A percentile compares a stretch with the other conserved stretches of the same genome.
Evolutionary conservation across 2,113 vertebrate genomes (phyloP).

Genomic region (Apus apus): DNA sequence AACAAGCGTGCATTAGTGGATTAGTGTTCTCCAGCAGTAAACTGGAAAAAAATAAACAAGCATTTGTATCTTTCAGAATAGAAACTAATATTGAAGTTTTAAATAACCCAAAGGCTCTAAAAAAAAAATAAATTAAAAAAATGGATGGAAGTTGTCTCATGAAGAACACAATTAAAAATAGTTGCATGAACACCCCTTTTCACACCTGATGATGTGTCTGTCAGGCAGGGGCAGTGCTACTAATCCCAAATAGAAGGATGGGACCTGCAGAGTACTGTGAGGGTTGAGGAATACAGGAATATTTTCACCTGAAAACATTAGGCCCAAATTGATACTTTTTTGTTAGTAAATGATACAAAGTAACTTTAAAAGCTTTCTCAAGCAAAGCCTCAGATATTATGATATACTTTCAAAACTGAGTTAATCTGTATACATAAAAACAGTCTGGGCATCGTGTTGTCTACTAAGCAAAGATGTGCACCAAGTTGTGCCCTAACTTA

Average conservation of each 20-base stretch:
- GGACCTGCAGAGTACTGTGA: neutral
- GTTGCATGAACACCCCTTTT: neutral
- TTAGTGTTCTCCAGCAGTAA: neutral
- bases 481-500: neutral
- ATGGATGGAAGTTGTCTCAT: neutral
- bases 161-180: neutral
- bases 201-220: neutral
- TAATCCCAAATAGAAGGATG: neutral
- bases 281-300: neutral
- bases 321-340: neutral
- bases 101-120: neutral
- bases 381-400: neutral
- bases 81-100: neutral
- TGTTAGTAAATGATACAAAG: neutral
- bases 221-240: neutral
- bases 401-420: neutral
- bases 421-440: neutral
- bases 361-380: neutral
- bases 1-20: neutral
- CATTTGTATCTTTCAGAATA: neutral
- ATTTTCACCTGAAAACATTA: neutral
- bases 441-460: neutral
- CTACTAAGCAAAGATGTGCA: neutral
- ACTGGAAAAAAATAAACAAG: accelerated
- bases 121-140: neutral